Conservation (phyloP, 2,797 vertebrate species). For the Arrhamphus sclerolepis region DNA sequence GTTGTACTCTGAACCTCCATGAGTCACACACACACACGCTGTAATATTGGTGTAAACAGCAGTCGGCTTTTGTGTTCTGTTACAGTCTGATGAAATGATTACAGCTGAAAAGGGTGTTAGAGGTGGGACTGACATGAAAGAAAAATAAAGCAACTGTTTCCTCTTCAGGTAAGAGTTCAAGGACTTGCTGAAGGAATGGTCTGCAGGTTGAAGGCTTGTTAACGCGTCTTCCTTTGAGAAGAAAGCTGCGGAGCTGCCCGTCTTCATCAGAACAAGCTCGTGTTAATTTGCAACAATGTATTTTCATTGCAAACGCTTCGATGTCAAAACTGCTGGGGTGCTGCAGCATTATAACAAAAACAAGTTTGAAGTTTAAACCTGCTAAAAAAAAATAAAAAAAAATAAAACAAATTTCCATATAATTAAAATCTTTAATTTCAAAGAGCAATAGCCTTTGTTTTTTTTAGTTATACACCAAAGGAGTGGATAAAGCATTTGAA, state of each 20-base stretch:
- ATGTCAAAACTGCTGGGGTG: conserved; percentile 26
- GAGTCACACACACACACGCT: conserved; percentile 49
- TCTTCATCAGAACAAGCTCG: conserved; percentile 32
- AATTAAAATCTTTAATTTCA: conserved; percentile 25
- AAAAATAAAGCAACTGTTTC: conserved; percentile 8
- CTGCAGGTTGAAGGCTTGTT: conserved; percentile 21
- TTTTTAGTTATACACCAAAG: conserved; percentile 31
- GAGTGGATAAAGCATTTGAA: conserved; percentile 15
- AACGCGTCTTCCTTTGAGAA: conserved; percentile 27
- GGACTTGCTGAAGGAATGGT: conserved; percentile 1
- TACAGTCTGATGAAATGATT: conserved; percentile 38
- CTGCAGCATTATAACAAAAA: conserved; percentile 26
- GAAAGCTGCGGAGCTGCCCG: conserved; percentile 25
- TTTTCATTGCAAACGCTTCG: conserved; percentile 34
- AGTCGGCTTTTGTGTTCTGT: conserved; percentile 39
- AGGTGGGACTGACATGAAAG: conserved; percentile 7
- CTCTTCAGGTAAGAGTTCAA: conserved; percentile 16
- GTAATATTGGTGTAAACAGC: conserved; percentile 28
- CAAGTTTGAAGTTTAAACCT: conserved; percentile 16
- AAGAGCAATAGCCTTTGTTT: conserved; percentile 27
- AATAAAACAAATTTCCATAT: conserved; percentile 29
- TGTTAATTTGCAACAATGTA: conserved; percentile 24
- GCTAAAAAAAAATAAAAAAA: conserved; percentile 10
- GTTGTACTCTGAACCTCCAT: conserved; percentile 44
- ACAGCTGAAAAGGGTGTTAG: conserved; percentile 8